Base-by-base conservation (phyloP, 2,888 invertebrate species). In the Cataglyphis altisquamis region DNA sequence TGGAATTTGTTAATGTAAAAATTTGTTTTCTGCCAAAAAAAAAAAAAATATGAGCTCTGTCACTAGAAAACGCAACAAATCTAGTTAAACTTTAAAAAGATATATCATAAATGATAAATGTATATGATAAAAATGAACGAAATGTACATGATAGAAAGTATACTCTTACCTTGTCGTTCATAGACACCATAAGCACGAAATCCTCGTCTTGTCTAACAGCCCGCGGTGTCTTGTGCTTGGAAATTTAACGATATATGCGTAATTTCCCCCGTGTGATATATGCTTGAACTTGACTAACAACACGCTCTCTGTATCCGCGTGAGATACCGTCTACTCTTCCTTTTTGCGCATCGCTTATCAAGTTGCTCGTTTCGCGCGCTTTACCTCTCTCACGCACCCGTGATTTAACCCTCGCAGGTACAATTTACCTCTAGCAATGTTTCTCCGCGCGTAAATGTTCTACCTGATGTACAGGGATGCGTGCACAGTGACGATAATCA, bases 211-310 rank as follows among this genome's bases (percentile, higher is more conserved):
- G 25, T 68, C 57, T 62, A 32, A 45, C 32, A 78, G 85, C 74
- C 64, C 10, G 57, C 41, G 75, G 82, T 29, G 5, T 85, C 62
- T 32, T 39, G 36, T 57, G 67, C 68, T 72, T 12, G 6, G 32
- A 83, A 78, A 87, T 77, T 85, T 83, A 74, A 74, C 68, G 83
- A 87, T 87, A 87, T 81, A 80, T 60, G 62, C 73, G 81, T 83
- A 86, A 86, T 86, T 86, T 68, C 81, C 63, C 36, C 18, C 12
- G 8, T 64, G 57, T 74, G 81, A 86, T 73, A 63, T 80, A 83
- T 81, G 73, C 66, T 52, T 62, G 67, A 86, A 80, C 75, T 81
- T 66, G 57, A 82, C 55, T 64, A 52, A n/a, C 45, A 41, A 62
- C 74, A 66, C 41, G 25, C 25, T 39, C 32, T 57, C 60, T 32